A percentile compares a stretch with the other conserved stretches of the same genome.
phyloP scores from a whole-genome alignment of 2,113 vertebrate species.

The Gnathonemus echidnorhynchus region DNA sequence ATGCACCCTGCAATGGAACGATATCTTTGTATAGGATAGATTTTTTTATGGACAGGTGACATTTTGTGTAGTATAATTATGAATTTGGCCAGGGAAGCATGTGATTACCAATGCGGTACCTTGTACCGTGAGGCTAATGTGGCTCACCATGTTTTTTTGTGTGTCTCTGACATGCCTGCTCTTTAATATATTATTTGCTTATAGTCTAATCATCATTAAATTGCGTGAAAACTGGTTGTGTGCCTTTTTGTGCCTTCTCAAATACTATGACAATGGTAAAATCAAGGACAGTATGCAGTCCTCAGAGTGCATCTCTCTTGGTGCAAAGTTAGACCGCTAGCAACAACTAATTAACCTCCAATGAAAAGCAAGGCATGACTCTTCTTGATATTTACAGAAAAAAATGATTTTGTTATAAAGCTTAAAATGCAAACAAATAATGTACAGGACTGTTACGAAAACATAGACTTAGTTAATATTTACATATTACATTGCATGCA shows the following conservation, averaged over 20 bases:
- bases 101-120: background rate
- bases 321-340: background rate
- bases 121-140: background rate
- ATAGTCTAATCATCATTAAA: background rate
- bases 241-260: background rate
- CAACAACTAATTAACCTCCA: background rate
- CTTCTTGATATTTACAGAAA: background rate
- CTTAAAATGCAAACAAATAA: background rate
- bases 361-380: background rate
- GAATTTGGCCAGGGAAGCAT: no score
- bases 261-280: background rate
- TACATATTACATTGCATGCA: no score
- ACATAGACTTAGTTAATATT: no score
- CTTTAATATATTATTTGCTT: background rate
- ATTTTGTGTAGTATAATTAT: background rate
- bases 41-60: no score
- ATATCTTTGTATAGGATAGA: no score
- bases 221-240: background rate
- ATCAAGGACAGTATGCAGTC: background rate
- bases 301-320: background rate
- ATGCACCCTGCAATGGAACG: no score
- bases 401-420: background rate
- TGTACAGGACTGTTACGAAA: background rate
- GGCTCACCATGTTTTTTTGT: no score
- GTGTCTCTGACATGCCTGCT: background rate